Evolutionary conservation across 2,888 invertebrate species (phyloP), one percentile per base, ranked within the genome.

Genomic region (Cyclophora albipunctata): DNA sequence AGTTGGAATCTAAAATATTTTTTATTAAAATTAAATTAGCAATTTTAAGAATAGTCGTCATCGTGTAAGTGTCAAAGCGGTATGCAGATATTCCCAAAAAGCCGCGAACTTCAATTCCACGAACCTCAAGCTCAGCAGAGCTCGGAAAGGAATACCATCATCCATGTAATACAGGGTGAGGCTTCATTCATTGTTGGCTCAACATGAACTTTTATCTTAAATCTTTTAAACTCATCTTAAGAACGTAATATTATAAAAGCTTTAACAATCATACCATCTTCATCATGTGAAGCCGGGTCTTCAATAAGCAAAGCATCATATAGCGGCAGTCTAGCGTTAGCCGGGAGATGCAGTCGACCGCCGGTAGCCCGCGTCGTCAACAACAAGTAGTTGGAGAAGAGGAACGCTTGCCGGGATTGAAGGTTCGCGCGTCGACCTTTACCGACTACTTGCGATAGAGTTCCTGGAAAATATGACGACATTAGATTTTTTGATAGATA

Each of bases 361-460:
- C 93, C 96, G 1, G 95, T 91, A 0, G 95, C 93, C 50, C 94
- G 90, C 3, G 95, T 96, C 2, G 96, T 95, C 46, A 97, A 89
- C 58, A 97, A 92, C 60, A 97, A 90, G 77, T 96, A 96, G 88
- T 96, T 96, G 56, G 96, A 96, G 85, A 97, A 97, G 33, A 97
- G 91, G 74, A 96, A 97, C 59, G 96, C 96, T 75, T 96, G 96
- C 0, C 97, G 90, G 4, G 87, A 70, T 50, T 88, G 88, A 5
- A 84, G 64, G 0, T 73, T 66, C 0, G 87, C 85, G 2, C 87
- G 75, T 0, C 90, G 85, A 3, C 90, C 89, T 54, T 89, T 89
- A 35, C 91, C 89, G 5, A 93, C 90, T 54, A 95, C 91, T 84
- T 95, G 96, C 6, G 95, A 92, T 35, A 96, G 81, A 7, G 92